Conservation (phyloP, 2,888 invertebrate genomes). For the Ophion costatus region DNA sequence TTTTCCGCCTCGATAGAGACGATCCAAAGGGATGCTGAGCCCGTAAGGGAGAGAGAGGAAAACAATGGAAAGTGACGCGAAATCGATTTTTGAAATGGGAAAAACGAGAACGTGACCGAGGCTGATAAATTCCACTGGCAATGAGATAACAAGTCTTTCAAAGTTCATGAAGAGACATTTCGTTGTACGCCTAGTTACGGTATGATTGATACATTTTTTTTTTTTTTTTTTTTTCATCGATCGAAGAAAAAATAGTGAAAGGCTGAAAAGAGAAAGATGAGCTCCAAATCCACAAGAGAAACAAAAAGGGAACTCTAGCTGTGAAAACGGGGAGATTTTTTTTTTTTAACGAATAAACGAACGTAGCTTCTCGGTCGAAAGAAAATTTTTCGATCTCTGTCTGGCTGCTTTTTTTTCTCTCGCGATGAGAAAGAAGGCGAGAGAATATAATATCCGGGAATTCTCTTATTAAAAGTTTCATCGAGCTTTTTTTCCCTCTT, state of each 20-base stretch:
- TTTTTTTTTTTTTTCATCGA: no score
- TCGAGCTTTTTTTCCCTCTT: constrained; percentile 46
- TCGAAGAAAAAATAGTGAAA: no score
- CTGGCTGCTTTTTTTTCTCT: not conserved
- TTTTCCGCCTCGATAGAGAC: not conserved
- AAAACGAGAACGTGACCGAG: not conserved
- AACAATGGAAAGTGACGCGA: not conserved
- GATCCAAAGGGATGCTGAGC: not conserved
- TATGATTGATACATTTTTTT: constrained; percentile 24
- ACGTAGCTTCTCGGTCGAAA: not conserved
- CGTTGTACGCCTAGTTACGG: constrained; percentile 36
- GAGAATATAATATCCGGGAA: constrained; percentile 37
- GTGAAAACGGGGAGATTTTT: no score
- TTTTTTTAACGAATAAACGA: constrained; percentile 29
- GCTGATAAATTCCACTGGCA: constrained; percentile 29
- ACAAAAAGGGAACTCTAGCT: no score
- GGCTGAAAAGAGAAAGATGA: not conserved
- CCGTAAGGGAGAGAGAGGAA: not conserved
- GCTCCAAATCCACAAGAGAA: not conserved
- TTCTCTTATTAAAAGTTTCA: constrained; percentile 71
- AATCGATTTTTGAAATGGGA: not conserved
- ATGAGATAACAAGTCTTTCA: constrained; percentile 46
- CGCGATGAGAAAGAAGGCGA: not conserved
- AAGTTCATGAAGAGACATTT: constrained; percentile 35
- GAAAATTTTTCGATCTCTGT: not conserved